Conservation (phyloP, 2,888 invertebrate species). For the Drosophila atroscutellata region DNA sequence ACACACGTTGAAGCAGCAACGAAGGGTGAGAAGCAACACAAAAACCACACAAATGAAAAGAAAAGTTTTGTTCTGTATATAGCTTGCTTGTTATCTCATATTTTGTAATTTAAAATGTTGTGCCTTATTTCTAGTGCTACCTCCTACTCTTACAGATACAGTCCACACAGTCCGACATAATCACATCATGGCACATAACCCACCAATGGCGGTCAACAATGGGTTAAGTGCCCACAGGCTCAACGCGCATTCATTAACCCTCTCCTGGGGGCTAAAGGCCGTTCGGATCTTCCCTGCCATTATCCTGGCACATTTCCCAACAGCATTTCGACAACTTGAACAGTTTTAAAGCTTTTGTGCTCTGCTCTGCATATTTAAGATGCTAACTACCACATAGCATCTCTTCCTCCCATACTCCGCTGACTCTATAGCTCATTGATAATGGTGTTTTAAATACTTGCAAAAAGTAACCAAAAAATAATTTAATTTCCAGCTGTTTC, state of each 20-base stretch:
- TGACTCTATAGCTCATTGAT: conserved; percentile 7
- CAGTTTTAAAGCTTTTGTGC: conserved; percentile 36
- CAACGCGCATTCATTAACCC: conserved; percentile 57
- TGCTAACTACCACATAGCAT: neutral
- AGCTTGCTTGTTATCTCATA: conserved; percentile 42
- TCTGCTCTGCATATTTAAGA: conserved; percentile 25
- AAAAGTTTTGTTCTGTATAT: conserved; percentile 14
- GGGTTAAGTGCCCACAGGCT: conserved; percentile 63
- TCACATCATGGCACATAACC: conserved; percentile 25
- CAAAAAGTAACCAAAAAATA: conserved; percentile 27
- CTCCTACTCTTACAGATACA: neutral
- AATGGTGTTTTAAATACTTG: conserved; percentile 54
- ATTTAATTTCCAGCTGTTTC: conserved; percentile 45
- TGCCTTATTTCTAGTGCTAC: conserved; percentile 16
- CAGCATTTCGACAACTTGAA: conserved; percentile 13
- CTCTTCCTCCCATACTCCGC: neutral
- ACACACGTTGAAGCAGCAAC: conserved; percentile 6
- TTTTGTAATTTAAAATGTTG: conserved; percentile 49
- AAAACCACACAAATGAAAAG: neutral
- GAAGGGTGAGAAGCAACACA: neutral
- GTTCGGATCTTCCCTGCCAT: conserved; percentile 32
- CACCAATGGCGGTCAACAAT: conserved; percentile 50
- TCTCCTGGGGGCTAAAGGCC: conserved; percentile 27
- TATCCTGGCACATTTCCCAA: conserved; percentile 53
- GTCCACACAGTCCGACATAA: conserved; percentile 3